Evolutionary conservation across 2,113 vertebrate genomes (phyloP), one percentile per base, ranked within the genome.

Genomic region (Indri indri): DNA sequence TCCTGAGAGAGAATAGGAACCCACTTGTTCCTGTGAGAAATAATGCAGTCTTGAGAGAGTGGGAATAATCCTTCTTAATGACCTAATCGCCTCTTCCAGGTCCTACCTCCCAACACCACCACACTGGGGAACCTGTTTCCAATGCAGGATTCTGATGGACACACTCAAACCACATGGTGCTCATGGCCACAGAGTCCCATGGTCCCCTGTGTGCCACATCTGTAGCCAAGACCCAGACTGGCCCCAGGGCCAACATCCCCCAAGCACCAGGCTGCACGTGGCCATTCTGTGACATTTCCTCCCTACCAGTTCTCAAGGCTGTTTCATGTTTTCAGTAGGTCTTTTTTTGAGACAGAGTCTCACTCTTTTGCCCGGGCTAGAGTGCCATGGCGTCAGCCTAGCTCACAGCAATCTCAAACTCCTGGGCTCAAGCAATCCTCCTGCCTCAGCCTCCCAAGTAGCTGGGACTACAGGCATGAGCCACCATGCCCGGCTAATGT

Each of bases 141-240:
- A 74, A 27, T 25, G 4, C 13, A 30, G 14, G 42, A 74, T 27
- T 74, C 25, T 74, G 42, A 16, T 25, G 42, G 25, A 45, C 13
- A 4, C 13, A 16, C 25, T 30, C 40, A 74, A 74, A 45, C 13
- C 40, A 45, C 0, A 74, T 17, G 3, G 6, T 8, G 37, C 25
- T 63, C 8, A 2, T 16, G 23, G 12, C 63, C n/a, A 3, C 6
- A 1, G 45, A 59, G 40, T 16, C 18, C 9, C 1, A 0, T 34
- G 12, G 0, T 30, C 18, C 42, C 27, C 32, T 11, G 1, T 1
- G 25, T 5, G 10, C 65, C 27, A 32, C 8, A 16, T 20, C 12
- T 4, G 9, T 25, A 54, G 34, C 5, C 27, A 23, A 34, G 18
- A 18, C 14, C 12, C 30, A 14, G 30, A 16, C 17, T 4, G n/a